Conservation (phyloP, 2,797 vertebrate genomes). For the Chelonia mydas region DNA sequence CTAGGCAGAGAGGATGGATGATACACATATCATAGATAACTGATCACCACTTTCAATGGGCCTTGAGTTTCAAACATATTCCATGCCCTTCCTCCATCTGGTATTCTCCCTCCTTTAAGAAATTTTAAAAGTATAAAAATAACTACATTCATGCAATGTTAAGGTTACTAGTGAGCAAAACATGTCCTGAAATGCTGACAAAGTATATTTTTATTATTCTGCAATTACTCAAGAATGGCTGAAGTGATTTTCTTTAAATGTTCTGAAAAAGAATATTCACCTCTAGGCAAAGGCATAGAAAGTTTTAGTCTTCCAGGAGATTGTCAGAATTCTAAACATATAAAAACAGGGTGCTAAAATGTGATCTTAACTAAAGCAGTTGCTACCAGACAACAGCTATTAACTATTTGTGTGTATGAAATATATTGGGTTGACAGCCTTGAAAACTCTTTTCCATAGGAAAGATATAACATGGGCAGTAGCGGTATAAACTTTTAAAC, state of each 20-base stretch:
- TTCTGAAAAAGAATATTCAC: neutral
- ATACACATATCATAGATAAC: neutral
- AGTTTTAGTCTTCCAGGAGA: neutral
- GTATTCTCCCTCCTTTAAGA: fast-evolving
- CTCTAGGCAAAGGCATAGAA: neutral
- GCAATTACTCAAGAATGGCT: neutral
- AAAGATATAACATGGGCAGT: neutral
- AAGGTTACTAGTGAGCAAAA: neutral
- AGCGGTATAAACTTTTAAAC: neutral
- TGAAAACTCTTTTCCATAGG: slow-evolving; percentile 11
- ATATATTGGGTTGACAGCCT: neutral
- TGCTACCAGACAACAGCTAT: neutral
- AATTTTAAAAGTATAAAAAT: neutral
- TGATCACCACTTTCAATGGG: neutral
- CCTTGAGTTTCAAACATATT: neutral
- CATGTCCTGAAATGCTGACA: neutral
- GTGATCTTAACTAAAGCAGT: neutral
- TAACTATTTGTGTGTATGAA: neutral
- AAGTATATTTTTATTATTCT: neutral
- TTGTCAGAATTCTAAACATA: neutral
- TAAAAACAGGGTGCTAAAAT: neutral
- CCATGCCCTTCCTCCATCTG: neutral
- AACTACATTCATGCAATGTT: neutral
- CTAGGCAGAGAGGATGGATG: fast-evolving
- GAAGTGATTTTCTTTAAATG: neutral